These are phyloP conservation scores for Tuberolachnus salignus DNA, from an alignment of 2,888 invertebrate species.

Conservation along the genomic window DNA sequence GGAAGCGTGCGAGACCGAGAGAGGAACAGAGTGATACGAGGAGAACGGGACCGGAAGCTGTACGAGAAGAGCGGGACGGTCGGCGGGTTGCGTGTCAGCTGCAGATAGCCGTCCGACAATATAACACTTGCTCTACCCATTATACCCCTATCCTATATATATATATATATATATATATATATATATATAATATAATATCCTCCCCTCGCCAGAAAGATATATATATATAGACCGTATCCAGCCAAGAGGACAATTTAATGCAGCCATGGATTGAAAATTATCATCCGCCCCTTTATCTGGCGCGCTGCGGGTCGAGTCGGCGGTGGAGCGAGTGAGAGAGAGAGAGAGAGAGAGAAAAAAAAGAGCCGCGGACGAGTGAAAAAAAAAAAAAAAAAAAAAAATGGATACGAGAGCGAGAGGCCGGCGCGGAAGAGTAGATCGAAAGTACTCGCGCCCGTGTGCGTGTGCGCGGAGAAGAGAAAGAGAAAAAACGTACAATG, in stretches of 20 bases:
- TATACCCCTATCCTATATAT: not conserved
- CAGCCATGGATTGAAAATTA: conserved; percentile 52
- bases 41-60: too few species aligned
- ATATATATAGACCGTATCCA: conserved; percentile 47
- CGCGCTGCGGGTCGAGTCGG: not conserved
- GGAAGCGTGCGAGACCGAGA: not conserved
- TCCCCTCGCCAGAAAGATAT: not conserved
- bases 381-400: not conserved
- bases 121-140: conserved; percentile 52
- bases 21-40: not conserved
- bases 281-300: conserved; percentile 46
- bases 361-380: not conserved
- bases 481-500: too few species aligned
- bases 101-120: conserved; percentile 56
- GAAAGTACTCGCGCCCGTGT: too few species aligned
- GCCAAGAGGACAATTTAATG: conserved; percentile 51
- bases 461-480: too few species aligned
- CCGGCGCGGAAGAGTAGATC: too few species aligned
- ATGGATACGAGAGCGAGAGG: not conserved
- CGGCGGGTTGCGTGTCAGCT: conserved; percentile 50
- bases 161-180: too few species aligned
- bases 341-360: not conserved
- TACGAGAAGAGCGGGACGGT: not conserved
- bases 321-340: not conserved
- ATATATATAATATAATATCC: not conserved